Evolutionary conservation across 2,113 vertebrate species (phyloP).

Genomic region (Hassar affinis): DNA sequence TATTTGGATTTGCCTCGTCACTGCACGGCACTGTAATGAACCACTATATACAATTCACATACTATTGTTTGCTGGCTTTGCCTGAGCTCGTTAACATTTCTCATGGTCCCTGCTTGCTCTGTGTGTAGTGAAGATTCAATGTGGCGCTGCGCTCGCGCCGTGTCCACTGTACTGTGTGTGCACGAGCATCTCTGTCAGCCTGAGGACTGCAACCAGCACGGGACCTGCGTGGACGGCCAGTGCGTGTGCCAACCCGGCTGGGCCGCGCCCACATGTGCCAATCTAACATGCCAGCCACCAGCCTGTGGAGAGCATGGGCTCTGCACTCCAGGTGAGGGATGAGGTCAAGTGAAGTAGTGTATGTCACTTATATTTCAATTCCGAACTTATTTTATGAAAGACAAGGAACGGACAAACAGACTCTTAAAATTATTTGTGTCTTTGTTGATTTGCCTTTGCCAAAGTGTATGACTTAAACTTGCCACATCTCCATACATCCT

Average conservation of each 20-base stretch:
- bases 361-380: neutral
- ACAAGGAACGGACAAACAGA: neutral
- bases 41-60: too few species aligned
- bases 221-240: conserved; percentile 74
- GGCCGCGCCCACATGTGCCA: conserved; percentile 68
- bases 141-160: conserved; percentile 83
- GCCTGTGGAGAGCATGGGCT: conserved; percentile 76
- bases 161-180: conserved; percentile 87
- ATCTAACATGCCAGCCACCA: conserved; percentile 72
- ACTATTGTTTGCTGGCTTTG: neutral
- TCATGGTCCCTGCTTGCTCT: neutral
- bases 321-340: conserved; percentile 74
- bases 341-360: conserved; percentile 10
- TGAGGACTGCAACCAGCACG: conserved; percentile 75
- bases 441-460: neutral
- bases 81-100: neutral
- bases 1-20: neutral
- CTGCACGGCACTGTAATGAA: neutral
- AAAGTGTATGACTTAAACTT: neutral
- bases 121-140: conserved; percentile 52
- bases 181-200: conserved; percentile 79
- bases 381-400: neutral
- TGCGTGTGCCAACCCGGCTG: conserved; percentile 79
- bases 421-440: neutral
- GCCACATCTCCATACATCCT: neutral